Base-by-base conservation (phyloP, 2,113 vertebrate species). In the Apeltes quadracus region DNA sequence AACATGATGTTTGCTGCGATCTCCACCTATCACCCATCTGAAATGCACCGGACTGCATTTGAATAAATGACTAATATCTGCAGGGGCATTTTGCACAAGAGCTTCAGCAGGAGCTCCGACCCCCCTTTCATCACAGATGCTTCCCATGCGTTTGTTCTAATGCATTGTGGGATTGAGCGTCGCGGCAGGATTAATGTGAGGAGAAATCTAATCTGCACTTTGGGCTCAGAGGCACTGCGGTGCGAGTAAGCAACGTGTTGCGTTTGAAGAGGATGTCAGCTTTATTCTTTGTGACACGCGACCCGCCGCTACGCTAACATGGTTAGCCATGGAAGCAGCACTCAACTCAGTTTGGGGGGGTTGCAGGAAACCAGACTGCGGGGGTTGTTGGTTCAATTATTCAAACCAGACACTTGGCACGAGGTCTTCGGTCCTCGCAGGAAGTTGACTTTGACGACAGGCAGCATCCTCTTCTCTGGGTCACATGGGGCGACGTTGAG, bases 1-100 rank as follows among this genome's bases (percentile, higher is more conserved):
- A 73, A 87, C 80, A 50, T 63, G 59, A 84, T 84, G 78, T 82
- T 68, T 80, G 66, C 57, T 3, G 72, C n/a, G 7, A 48, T 59
- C 43, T 67, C 61, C 64, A 79, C 11, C 1, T 44, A 70, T 75
- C 61, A 67, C n/a, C n/a, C n/a, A n/a, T n/a, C n/a, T n/a, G n/a
- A n/a, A n/a, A n/a, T n/a, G 55, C 29, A 13, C 18, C 0, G 29
- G 62, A 64, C 14, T 27, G 61, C 9, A 65, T 77, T 50, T 75
- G 63, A 76, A 72, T 78, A 61, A 23, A 63, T 69, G 66, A 65
- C 18, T 8, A 56, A 67, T 59, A 72, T 78, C 61, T 75, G 70
- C 62, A 18, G 57, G 25, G 58, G 58, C 27, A 61, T 75, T 72
- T 68, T 36, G 25, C n/a, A n/a, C 56, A 22, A 7, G 27, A 38